Evolutionary conservation across 2,888 invertebrate species (phyloP), one percentile per base, ranked within the genome.

Genomic region (Sturmia bella): DNA sequence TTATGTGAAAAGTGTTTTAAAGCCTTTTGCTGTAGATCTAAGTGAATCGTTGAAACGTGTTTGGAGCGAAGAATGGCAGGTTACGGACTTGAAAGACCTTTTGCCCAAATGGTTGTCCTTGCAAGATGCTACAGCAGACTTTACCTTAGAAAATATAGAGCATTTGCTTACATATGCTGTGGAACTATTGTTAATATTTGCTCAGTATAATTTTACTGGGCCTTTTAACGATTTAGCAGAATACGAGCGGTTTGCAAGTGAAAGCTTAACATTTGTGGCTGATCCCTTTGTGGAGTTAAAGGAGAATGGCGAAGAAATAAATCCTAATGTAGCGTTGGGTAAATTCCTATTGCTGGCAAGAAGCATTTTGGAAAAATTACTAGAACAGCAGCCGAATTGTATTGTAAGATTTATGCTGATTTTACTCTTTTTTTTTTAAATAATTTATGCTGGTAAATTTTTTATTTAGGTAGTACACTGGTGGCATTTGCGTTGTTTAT

Each of bases 131-230:
- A 3, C 1, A 0, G 48, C 27, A 0, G n/a, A 13, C 0, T 9
- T 24, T 3, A 21, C 19, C 24, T 17, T 21, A n/a, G 56, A 68
- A 24, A 24, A 64, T 50, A 43, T 17, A 2, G 57, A 64, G 0
- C 74, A 84, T 9, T 68, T 87, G 9, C 41, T 87, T 1, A 81
- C 93, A 66, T 83, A 87, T 21, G 95, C 94, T 2, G 92, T 96
- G 17, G 92, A 94, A 43, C 92, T 94, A 84, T 91, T 96, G 32
- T 91, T 95, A 63, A 92, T 93, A 27, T 98, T 97, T 91, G 93
- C 96, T 69, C 95, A 96, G 89, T 92, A 92, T 68, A 98, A 98
- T 91, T 97, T 96, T 93, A 94, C 95, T 63, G 95, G 97, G 0
- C 96, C 96, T 7, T 88, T 89, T 50, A 80, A 85, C 19, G 85